Evolutionary conservation across 2,888 invertebrate species (phyloP), one percentile per base, ranked within the genome.

Genomic region (Oxystoma pomonae): DNA sequence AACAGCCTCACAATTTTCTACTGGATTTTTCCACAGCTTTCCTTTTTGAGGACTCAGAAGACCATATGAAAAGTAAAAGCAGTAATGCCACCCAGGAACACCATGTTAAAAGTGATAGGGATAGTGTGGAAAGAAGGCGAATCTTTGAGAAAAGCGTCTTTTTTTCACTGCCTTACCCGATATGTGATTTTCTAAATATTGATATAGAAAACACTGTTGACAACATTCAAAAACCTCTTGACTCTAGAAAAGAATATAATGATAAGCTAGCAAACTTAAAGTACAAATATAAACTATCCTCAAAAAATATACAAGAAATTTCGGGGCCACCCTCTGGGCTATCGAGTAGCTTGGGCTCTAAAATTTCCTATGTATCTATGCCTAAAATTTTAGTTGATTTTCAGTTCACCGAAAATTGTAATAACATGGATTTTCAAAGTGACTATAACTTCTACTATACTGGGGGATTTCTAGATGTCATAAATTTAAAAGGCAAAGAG

Each of bases 371-470:
- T 57, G 58, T 69, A 2, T 63, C 65, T 57, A 58, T 73, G 21
- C 70, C 70, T 5, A 63, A 59, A 52, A 65, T 66, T n/a, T 58
- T 72, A 20, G 49, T 71, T 16, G 67, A 71, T 49, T 65, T 70
- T 21, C 70, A 71, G 3, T 35, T 35, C 12, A 35, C 35, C 52
- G 17, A 62, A 12, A 57, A 58, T 35, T 67, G 67, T 58, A 67
- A 71, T 64, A 69, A 69, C 1, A 67, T 69, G 17, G 52, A 62
- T 35, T 72, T 70, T 60, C 59, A 62, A 16, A 60, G 63, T 56
- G 68, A 70, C 59, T 71, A 69, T 56, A 71, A 71, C 61, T 62
- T 63, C 55, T 71, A 69, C 57, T 71, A 67, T 61, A 69, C 69
- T 5, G 70, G 67, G 55, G 72, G 71, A 35, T 58, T 66, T 56